Evolutionary conservation across 2,888 invertebrate genomes (phyloP), one percentile per base, ranked within the genome.

Genomic region (Drepanosiphum platanoidis): DNA sequence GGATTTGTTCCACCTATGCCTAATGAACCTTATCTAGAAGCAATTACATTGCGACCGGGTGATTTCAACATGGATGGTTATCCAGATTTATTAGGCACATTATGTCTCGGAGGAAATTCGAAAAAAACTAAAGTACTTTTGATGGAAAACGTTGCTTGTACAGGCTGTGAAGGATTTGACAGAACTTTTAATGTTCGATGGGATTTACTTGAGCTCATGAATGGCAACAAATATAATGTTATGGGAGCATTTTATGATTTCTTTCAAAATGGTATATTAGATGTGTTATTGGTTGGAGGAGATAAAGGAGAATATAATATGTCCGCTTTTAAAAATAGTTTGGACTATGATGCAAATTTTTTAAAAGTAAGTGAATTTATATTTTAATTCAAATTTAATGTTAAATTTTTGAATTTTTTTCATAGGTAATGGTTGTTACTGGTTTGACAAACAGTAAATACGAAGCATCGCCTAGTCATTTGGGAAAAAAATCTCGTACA

Each of bases 11-110:
- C 95, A 93, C 92, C 66, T 32, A 46, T 30, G 34, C 39, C 71
- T 64, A 71, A 77, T 66, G 32, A 61, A 27, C 78, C 68, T 15
- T 96, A 95, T 88, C 91, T 93, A 0, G 93, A 95, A 88, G 92
- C 94, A 0, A 94, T 96, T 77, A 95, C 96, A 0, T 91, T 97
- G 87, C 92, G 96, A 58, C 94, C 94, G 88, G 98, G 97, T 3
- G 98, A 98, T 90, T 97, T 95, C 88, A 97, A 98, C 89, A 94
- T 98, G 93, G 98, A 98, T 90, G 98, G 98, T 0, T 98, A 95
- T 90, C 97, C 97, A 7, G 98, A 98, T 90, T 91, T 98, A 74
- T 90, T 98, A 64, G 94, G 95, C 79, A 90, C 87, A 88, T 88
- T 77, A 72, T 88, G 27, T 87, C 86, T 0, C 30, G 86, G 5